These are phyloP conservation scores for Urophycis tenuis DNA, from an alignment of 2,797 vertebrate species.

Conservation along the genomic window DNA sequence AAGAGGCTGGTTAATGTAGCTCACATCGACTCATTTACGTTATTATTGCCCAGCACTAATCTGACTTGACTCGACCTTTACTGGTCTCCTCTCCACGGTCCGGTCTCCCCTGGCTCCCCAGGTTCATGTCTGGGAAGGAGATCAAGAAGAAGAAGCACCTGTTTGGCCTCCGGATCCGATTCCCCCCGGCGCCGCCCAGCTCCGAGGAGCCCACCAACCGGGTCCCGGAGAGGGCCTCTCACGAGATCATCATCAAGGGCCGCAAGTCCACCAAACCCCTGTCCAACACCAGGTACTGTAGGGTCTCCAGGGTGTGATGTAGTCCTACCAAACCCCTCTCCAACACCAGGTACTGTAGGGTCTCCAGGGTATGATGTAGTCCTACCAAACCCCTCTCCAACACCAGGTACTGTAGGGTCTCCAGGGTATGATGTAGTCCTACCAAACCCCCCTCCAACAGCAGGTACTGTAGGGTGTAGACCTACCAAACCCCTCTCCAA, in stretches of 20 bases:
- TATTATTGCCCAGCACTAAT: not conserved
- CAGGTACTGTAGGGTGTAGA: too few species aligned
- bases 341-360: conserved; percentile 69
- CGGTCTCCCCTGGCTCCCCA: conserved; percentile 36
- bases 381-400: conserved; percentile 69
- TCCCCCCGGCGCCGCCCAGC: conserved; percentile 87
- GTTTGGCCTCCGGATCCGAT: conserved; percentile 92
- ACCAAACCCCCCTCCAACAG: too few species aligned
- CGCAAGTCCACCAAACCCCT: conserved; percentile 85
- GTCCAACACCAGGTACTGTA: conserved; percentile 71
- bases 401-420: conserved; percentile 66
- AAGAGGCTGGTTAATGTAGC: not conserved
- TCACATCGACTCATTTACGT: not conserved
- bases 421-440: not conserved
- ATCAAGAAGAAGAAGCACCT: conserved; percentile 99
- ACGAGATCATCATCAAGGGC: conserved; percentile 95
- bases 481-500: too few species aligned
- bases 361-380: not conserved
- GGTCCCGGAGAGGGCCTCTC: conserved; percentile 83
- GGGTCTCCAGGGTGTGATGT: not conserved
- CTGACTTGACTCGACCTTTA: not conserved
- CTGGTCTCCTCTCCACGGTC: not conserved
- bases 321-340: conserved; percentile 70
- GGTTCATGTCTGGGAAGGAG: conserved; percentile 99
- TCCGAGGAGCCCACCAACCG: conserved; percentile 77